Conservation (phyloP, 1,140 invertebrate species). For the Cylas formicarius region DNA sequence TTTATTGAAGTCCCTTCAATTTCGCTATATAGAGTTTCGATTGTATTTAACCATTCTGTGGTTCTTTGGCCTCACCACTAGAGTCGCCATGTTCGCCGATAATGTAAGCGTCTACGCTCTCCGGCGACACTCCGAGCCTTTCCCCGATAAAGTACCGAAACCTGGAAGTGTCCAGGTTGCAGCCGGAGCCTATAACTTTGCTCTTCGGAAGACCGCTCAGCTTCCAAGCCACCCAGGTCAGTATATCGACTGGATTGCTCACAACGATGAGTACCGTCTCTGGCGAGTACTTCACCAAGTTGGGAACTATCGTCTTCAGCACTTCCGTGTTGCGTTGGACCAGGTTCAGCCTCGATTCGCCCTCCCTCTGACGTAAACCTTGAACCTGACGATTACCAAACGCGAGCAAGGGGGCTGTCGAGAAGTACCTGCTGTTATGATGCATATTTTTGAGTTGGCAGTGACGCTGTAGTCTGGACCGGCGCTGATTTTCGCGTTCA, state of each 20-base stretch:
- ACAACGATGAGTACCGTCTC: conserved; percentile 81
- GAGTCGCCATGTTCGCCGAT: conserved; percentile 81
- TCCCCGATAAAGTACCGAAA: conserved; percentile 82
- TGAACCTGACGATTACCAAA: neutral
- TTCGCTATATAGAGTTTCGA: no score
- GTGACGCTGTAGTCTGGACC: conserved; percentile 67
- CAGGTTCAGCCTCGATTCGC: conserved; percentile 71
- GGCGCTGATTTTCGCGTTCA: conserved; percentile 68
- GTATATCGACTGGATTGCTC: conserved; percentile 83
- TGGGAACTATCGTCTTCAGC: conserved; percentile 74
- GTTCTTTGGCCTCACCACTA: conserved; percentile 62
- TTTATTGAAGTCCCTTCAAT: no score
- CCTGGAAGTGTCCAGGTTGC: conserved; percentile 81
- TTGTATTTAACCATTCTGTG: no score
- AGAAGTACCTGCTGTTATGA: conserved; percentile 62
- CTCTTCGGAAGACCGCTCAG: conserved; percentile 78
- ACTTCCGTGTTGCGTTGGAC: conserved; percentile 86
- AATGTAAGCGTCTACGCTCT: conserved; percentile 80
- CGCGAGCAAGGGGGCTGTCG: neutral
- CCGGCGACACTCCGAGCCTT: conserved; percentile 67
- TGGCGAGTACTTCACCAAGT: conserved; percentile 76
- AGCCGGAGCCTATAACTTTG: conserved; percentile 84
- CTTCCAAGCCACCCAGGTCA: conserved; percentile 89
- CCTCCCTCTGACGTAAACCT: conserved; percentile 79
- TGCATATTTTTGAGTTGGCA: conserved; percentile 72